Conservation (phyloP, 2,888 invertebrate species). For the Drosophila maculinotata region DNA sequence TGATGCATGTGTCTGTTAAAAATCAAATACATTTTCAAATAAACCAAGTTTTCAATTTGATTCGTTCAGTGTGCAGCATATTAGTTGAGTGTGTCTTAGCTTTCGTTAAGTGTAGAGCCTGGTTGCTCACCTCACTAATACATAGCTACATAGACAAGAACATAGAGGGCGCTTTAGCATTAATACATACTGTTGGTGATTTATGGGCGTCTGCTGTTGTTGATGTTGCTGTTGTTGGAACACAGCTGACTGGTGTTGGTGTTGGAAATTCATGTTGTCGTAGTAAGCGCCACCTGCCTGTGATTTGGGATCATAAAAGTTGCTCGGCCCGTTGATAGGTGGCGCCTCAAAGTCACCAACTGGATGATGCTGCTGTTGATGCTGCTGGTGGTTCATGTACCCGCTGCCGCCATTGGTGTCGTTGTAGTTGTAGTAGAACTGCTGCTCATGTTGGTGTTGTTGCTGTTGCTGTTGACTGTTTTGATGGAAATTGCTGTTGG, state of each 20-base stretch:
- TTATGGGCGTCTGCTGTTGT: constrained; percentile 59
- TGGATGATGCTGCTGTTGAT: constrained; percentile 71
- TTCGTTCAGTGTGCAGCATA: constrained; percentile 14
- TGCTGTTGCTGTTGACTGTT: constrained; percentile 76
- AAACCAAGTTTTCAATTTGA: not conserved
- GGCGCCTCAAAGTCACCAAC: constrained; percentile 81
- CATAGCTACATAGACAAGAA: not conserved
- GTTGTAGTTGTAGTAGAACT: constrained; percentile 82
- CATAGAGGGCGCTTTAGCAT: not conserved
- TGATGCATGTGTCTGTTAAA: constrained; percentile 71
- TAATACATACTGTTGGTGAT: constrained; percentile 69
- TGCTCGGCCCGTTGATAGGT: constrained; percentile 76
- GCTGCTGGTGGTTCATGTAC: constrained; percentile 75
- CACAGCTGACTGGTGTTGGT: constrained; percentile 66
- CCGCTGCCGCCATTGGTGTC: constrained; percentile 74
- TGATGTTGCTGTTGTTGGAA: constrained; percentile 71
- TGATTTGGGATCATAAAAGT: constrained; percentile 82
- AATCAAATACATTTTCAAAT: not conserved
- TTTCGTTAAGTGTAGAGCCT: not conserved
- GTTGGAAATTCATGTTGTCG: constrained; percentile 81
- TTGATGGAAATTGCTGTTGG: constrained; percentile 70
- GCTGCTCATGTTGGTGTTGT: constrained; percentile 78
- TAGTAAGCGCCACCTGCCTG: constrained; percentile 79
- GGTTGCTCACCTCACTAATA: no score
- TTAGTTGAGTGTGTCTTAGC: not conserved